Evolutionary conservation across 2,888 invertebrate genomes (phyloP).

Genomic region (Lutraria lutraria): DNA sequence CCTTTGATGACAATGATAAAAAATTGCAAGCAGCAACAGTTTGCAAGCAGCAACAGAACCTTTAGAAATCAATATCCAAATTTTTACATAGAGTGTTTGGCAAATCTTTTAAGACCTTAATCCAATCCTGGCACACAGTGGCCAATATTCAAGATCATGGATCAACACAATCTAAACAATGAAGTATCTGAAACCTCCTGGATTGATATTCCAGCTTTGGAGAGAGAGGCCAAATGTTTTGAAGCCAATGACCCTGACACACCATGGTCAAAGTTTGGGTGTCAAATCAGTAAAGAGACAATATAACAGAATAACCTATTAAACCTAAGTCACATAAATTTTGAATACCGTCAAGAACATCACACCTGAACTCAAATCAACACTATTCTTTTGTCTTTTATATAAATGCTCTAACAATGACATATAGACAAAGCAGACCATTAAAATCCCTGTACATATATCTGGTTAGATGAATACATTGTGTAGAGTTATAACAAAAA

Average conservation of each 20-base stretch:
- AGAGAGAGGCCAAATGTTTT: not conserved
- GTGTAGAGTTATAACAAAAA: not conserved
- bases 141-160: not conserved
- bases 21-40: too few species aligned
- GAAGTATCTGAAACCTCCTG: too few species aligned
- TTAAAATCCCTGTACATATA: not conserved
- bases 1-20: too few species aligned
- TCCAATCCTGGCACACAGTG: not conserved
- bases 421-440: not conserved
- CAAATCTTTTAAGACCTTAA: not conserved
- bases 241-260: not conserved
- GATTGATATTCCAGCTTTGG: not conserved
- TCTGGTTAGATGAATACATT: not conserved
- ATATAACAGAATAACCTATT: not conserved
- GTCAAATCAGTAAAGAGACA: not conserved
- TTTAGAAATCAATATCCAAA: too few species aligned
- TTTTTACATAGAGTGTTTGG: too few species aligned
- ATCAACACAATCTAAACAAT: not conserved
- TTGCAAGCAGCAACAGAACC: too few species aligned
- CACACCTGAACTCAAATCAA: not conserved
- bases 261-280: not conserved
- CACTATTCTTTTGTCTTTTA: conserved; percentile 2
- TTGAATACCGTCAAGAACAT: not conserved
- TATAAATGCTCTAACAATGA: conserved; percentile 2
- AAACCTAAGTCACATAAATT: not conserved